These are phyloP conservation scores for Polypterus bichir DNA, from an alignment of 2,113 vertebrate species.

Conservation along the genomic window DNA sequence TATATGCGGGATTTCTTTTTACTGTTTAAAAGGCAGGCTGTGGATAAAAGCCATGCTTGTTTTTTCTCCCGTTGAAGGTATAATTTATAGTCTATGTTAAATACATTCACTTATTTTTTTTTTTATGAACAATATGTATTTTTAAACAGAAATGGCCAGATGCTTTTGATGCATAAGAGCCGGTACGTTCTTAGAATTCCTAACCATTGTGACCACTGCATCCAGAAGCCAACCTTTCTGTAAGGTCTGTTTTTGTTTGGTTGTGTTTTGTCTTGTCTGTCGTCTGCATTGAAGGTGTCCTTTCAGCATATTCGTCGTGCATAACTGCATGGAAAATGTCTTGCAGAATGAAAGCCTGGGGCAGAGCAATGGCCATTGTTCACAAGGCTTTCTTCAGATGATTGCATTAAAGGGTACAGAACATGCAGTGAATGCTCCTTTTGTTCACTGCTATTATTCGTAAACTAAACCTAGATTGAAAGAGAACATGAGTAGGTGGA, in stretches of 20 bases:
- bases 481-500: constrained; percentile 39
- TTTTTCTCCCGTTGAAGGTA: too few species aligned
- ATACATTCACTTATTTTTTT: too few species aligned
- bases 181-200: too few species aligned
- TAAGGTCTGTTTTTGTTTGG: background rate
- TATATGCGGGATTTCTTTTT: too few species aligned
- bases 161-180: too few species aligned
- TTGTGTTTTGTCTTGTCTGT: constrained; percentile 11
- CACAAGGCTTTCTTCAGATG: constrained; percentile 56
- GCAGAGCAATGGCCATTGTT: constrained; percentile 28
- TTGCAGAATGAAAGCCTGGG: constrained; percentile 14
- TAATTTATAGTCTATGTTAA: too few species aligned
- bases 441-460: constrained; percentile 60
- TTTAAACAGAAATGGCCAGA: too few species aligned
- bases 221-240: background rate
- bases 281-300: constrained; percentile 22
- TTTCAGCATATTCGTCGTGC: constrained; percentile 18
- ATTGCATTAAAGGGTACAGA: constrained; percentile 36
- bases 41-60: too few species aligned
- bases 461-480: constrained; percentile 51
- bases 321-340: constrained; percentile 23
- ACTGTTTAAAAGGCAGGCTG: too few species aligned
- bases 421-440: constrained; percentile 52
- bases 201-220: too few species aligned
- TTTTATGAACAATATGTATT: too few species aligned